A percentile compares a stretch with the other conserved stretches of the same genome.
Conservation (phyloP, 2,888 invertebrate genomes). For the Oscheius sp. region DNA sequence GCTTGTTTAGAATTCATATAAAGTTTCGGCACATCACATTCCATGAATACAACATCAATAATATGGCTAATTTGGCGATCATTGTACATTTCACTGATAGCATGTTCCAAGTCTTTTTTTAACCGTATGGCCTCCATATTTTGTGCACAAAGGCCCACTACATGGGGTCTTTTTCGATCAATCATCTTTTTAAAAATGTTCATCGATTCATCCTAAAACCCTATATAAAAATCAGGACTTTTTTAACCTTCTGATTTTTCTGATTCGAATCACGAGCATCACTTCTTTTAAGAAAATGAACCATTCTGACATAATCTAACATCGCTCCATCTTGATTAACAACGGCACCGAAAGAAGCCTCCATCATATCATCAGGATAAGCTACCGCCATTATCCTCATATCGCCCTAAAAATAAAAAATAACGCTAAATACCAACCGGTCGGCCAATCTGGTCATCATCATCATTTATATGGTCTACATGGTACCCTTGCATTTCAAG, state of each 20-base stretch:
- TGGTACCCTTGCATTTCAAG: slow-evolving; percentile 38
- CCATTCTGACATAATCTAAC: slow-evolving; percentile 86
- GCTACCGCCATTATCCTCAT: slow-evolving; percentile 87
- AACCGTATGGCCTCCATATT: slow-evolving; percentile 71
- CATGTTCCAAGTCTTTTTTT: slow-evolving; percentile 33
- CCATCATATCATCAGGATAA: slow-evolving; percentile 73
- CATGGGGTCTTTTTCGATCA: slow-evolving; percentile 88
- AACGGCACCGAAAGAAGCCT: slow-evolving; percentile 77
- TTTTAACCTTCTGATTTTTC: slow-evolving; percentile 14
- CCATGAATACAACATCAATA: slow-evolving; percentile 83
- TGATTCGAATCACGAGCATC: background rate
- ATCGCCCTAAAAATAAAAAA: slow-evolving; percentile 70
- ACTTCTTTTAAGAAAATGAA: slow-evolving; percentile 81
- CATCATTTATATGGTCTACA: slow-evolving; percentile 37
- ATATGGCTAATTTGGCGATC: slow-evolving; percentile 71
- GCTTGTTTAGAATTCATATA: slow-evolving; percentile 84
- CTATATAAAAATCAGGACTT: background rate
- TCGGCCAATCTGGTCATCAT: slow-evolving; percentile 76
- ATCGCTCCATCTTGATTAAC: slow-evolving; percentile 90
- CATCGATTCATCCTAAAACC: slow-evolving; percentile 55
- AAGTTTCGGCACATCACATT: slow-evolving; percentile 89
- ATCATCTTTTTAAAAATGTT: slow-evolving; percentile 77
- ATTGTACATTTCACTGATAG: slow-evolving; percentile 44
- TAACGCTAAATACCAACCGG: background rate
- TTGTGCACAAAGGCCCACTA: slow-evolving; percentile 89